Conservation (phyloP, 1,140 invertebrate genomes). For the Lepidurus apus region DNA sequence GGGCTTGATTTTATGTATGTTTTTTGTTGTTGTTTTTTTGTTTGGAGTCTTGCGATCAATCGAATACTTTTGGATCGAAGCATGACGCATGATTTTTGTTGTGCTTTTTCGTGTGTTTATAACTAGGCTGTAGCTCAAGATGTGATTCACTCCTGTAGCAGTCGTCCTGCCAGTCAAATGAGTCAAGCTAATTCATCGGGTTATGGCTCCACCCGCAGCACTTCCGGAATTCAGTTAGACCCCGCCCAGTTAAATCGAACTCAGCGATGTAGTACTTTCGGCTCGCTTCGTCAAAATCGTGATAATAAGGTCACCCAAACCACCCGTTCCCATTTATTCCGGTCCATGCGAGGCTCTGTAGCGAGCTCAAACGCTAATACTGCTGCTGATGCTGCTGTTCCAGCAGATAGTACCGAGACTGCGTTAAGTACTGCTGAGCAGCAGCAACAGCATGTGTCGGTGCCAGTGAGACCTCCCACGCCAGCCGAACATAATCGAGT, state of each 20-base stretch:
- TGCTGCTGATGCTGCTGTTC: not conserved
- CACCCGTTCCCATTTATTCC: constrained; percentile 37
- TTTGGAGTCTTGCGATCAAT: not conserved
- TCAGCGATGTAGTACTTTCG: constrained; percentile 17
- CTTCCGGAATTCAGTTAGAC: constrained; percentile 37
- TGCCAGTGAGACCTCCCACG: constrained; percentile 23
- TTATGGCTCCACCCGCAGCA: constrained; percentile 56
- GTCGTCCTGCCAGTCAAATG: constrained; percentile 47
- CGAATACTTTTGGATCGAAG: constrained; percentile 20
- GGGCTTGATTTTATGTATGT: not conserved
- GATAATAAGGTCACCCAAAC: constrained; percentile 35
- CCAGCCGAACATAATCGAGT: constrained; percentile 18
- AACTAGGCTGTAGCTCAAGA: constrained; percentile 31
- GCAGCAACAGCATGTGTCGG: constrained; percentile 26
- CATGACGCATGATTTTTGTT: constrained; percentile 28
- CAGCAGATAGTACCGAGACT: not conserved
- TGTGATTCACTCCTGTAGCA: constrained; percentile 35
- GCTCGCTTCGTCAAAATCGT: constrained; percentile 26
- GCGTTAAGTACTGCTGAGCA: not conserved
- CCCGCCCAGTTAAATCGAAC: constrained; percentile 1
- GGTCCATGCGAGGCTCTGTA: constrained; percentile 27
- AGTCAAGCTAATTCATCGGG: constrained; percentile 53
- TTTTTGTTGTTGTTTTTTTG: constrained; percentile 19
- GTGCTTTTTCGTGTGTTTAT: constrained; percentile 28
- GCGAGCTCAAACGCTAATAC: constrained; percentile 24